phyloP scores from a whole-genome alignment of 1,140 invertebrate genomes.

The Bombus consobrinus region DNA sequence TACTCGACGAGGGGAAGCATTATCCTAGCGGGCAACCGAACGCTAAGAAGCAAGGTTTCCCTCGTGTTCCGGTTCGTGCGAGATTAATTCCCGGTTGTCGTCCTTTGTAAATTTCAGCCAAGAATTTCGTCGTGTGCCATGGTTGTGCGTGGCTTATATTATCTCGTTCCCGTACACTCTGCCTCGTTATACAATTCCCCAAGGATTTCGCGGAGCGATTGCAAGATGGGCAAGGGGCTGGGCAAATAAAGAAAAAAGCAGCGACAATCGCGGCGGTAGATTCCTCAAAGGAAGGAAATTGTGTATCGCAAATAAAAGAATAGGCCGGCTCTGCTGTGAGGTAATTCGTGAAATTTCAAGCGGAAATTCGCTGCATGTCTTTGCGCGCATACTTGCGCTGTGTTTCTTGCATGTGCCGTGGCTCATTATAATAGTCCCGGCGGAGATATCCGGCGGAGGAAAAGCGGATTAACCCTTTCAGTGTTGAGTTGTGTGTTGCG shows the following conservation, averaged over 20 bases:
- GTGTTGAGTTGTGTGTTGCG: too few species aligned
- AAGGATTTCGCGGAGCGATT: neutral
- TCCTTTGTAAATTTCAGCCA: constrained; percentile 61
- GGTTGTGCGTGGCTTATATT: constrained; percentile 41
- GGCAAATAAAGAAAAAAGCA: constrained; percentile 1
- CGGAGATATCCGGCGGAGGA: neutral
- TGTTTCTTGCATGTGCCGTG: constrained; percentile 32
- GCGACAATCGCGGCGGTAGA: neutral
- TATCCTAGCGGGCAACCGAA: constrained; percentile 27
- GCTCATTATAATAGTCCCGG: constrained; percentile 42
- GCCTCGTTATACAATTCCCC: constrained; percentile 60
- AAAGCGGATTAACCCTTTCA: constrained; percentile 29
- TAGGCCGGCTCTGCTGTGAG: constrained; percentile 24
- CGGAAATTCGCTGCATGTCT: constrained; percentile 12
- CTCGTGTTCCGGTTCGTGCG: constrained; percentile 45
- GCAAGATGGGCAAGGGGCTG: neutral
- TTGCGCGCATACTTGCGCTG: neutral
- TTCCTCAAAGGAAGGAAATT: constrained; percentile 62
- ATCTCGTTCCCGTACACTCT: constrained; percentile 32
- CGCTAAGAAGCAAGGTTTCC: constrained; percentile 5
- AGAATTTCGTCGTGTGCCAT: constrained; percentile 49
- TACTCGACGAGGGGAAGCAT: constrained; percentile 9
- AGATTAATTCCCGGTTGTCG: constrained; percentile 60
- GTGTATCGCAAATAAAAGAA: constrained; percentile 54
- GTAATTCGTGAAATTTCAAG: constrained; percentile 52